Conservation (phyloP, 2,113 vertebrate genomes). For the Passerina amoena region DNA sequence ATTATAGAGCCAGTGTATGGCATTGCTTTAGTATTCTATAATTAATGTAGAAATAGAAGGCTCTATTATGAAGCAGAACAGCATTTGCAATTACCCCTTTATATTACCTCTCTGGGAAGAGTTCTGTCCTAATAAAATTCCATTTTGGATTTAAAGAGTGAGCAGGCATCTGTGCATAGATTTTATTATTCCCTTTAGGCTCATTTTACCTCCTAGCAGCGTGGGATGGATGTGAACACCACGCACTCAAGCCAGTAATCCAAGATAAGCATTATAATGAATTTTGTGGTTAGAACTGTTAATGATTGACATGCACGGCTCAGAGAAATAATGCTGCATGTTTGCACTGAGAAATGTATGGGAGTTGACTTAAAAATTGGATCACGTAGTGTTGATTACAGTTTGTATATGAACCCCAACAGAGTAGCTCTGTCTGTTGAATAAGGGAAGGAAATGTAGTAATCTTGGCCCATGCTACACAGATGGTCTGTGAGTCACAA, state of each 20-base stretch:
- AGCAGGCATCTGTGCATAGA: slow-evolving; percentile 8
- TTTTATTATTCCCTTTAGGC: slow-evolving; percentile 19
- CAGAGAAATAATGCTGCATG: background rate
- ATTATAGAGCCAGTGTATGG: background rate
- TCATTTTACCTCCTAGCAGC: background rate
- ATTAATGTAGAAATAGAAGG: background rate
- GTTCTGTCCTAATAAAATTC: slow-evolving; percentile 35
- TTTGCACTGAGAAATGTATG: background rate
- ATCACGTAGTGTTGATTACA: slow-evolving; percentile 50
- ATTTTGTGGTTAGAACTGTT: slow-evolving; percentile 22
- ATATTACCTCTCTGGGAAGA: slow-evolving; percentile 31
- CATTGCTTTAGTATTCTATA: background rate
- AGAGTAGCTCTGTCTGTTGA: slow-evolving; percentile 22
- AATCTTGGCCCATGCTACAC: slow-evolving; percentile 30
- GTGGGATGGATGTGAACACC: slow-evolving; percentile 12
- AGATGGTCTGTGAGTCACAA: slow-evolving; percentile 56
- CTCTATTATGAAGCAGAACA: background rate
- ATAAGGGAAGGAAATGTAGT: slow-evolving; percentile 38
- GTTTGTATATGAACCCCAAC: slow-evolving; percentile 47
- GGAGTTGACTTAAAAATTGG: slow-evolving; percentile 25
- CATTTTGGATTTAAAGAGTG: slow-evolving; percentile 41
- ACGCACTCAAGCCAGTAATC: background rate
- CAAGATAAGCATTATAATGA: slow-evolving; percentile 48
- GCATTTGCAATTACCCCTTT: slow-evolving; percentile 23
- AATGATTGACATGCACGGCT: slow-evolving; percentile 19